Evolutionary conservation across 2,888 invertebrate genomes (phyloP).

Genomic region (Dioctria rufipes): DNA sequence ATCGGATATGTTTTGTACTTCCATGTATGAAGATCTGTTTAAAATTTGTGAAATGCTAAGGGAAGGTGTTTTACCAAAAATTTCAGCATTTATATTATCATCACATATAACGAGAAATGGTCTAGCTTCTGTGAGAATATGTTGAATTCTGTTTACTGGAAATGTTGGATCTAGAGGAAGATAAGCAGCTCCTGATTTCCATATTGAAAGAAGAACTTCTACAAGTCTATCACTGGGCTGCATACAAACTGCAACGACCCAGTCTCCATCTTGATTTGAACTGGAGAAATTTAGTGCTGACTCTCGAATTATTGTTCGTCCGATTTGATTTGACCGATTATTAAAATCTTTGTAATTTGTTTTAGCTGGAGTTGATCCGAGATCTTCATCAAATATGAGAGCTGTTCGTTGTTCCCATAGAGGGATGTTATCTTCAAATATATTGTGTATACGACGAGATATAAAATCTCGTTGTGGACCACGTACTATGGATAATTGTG

Average conservation of each 20-base stretch:
- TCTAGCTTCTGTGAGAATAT: slow-evolving; percentile 82
- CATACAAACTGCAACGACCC: slow-evolving; percentile 84
- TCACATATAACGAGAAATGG: slow-evolving; percentile 80
- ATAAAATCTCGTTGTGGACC: slow-evolving; percentile 74
- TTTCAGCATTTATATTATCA: slow-evolving; percentile 66
- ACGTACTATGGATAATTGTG: slow-evolving; percentile 80
- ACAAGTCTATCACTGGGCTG: slow-evolving; percentile 81
- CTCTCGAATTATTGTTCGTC: slow-evolving; percentile 68
- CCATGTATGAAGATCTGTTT: slow-evolving; percentile 64
- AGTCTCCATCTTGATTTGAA: slow-evolving; percentile 79
- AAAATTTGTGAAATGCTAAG: slow-evolving; percentile 65
- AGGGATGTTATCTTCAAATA: slow-evolving; percentile 75
- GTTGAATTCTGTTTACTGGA: slow-evolving; percentile 81
- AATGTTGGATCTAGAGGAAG: slow-evolving; percentile 84
- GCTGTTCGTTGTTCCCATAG: slow-evolving; percentile 73
- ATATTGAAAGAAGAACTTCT: slow-evolving; percentile 79
- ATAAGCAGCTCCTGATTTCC: slow-evolving; percentile 89
- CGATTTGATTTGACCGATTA: slow-evolving; percentile 71
- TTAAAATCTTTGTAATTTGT: slow-evolving; percentile 70
- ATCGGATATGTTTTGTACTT: slow-evolving; percentile 64
- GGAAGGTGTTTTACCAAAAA: slow-evolving; percentile 65
- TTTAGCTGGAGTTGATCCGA: slow-evolving; percentile 24
- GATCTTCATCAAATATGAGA: slow-evolving; percentile 76
- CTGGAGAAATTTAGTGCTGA: slow-evolving; percentile 64
- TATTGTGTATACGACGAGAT: slow-evolving; percentile 73